These are phyloP conservation scores for Sarcoramphus papa DNA, from an alignment of 2,797 vertebrate genomes.

Conservation along the genomic window DNA sequence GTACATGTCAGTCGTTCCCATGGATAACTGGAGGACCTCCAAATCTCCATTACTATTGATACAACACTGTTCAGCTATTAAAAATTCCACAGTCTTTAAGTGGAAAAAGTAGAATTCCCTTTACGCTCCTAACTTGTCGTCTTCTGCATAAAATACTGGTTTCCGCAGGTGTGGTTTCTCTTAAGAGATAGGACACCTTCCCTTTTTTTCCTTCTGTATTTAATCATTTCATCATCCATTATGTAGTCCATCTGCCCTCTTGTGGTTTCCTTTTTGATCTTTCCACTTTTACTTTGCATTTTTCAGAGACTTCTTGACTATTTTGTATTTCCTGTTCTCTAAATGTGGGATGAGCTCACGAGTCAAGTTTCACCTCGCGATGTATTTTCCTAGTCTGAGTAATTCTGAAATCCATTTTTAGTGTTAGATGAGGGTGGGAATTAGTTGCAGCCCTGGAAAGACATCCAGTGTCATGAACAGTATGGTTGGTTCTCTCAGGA, in stretches of 20 bases:
- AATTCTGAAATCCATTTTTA: constrained; percentile 37
- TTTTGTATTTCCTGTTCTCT: constrained; percentile 48
- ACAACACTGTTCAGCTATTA: not conserved
- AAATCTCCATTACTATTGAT: not conserved
- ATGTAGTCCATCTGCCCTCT: constrained; percentile 73
- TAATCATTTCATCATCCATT: constrained; percentile 53
- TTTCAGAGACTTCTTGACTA: constrained; percentile 35
- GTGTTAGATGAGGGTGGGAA: not conserved
- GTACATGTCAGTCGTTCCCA: not conserved
- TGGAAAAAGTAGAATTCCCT: constrained; percentile 7
- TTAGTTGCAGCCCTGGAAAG: constrained; percentile 24
- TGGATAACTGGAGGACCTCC: not conserved
- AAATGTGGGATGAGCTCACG: constrained; percentile 33
- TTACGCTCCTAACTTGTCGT: not conserved
- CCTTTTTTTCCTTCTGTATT: not conserved
- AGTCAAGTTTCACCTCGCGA: constrained; percentile 28
- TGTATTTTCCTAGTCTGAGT: constrained; percentile 38
- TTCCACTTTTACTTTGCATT: constrained; percentile 47
- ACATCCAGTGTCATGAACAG: not conserved
- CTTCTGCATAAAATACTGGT: constrained; percentile 11
- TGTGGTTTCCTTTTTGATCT: constrained; percentile 65
- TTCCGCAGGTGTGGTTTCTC: constrained; percentile 6
- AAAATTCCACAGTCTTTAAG: not conserved
- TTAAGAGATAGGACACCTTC: constrained; percentile 12
- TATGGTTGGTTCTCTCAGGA: not conserved